Evolutionary conservation across 2,797 vertebrate genomes (phyloP), one percentile per base, ranked within the genome.

Genomic region (Molothrus ater): DNA sequence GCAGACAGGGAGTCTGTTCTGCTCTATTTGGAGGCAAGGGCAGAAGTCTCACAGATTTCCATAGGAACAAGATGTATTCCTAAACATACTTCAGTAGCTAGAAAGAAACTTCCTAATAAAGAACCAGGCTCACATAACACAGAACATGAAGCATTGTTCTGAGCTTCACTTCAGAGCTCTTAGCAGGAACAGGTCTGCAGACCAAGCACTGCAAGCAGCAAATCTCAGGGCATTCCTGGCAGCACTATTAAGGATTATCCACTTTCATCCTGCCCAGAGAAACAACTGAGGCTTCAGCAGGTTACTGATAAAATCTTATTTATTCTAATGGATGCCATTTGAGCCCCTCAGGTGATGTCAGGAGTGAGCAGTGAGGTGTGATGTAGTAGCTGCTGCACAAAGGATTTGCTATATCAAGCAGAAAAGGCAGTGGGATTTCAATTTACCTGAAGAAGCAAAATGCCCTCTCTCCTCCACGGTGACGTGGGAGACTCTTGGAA

Each of bases 41-140:
- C 92, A 94, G 51, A 86, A 92, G 84, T 95, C 93, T 93, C 76
- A 4, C 88, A 11, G 45, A 95, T 95, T 95, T 90, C 93, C 81
- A 92, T 91, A 94, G 96, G 94, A 96, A 95, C 92, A 43, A 94
- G 88, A 76, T 93, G 83, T 94, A 61, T 95, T 96, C 88, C 88
- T 87, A 97, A 97, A 95, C 94, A 95, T 89, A 63, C 92, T 96
- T 82, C 74, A n/a, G 88, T 70, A 92, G 83, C 71, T 76, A 53
- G 80, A 95, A 95, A 54, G 86, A 92, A 76, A 95, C 87, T 92
- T 96, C 96, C 87, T 94, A 94, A 93, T 91, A 92, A 96, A 96
- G 93, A 90, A 36, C 61, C 26, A 36, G 75, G 45, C 64, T 53
- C 71, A 17, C 25, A 3, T 59, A 87, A 73, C 68, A 87, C 53